Evolutionary conservation across 2,113 vertebrate species (phyloP), one percentile per base, ranked within the genome.

Genomic region (Shinisaurus crocodilurus): DNA sequence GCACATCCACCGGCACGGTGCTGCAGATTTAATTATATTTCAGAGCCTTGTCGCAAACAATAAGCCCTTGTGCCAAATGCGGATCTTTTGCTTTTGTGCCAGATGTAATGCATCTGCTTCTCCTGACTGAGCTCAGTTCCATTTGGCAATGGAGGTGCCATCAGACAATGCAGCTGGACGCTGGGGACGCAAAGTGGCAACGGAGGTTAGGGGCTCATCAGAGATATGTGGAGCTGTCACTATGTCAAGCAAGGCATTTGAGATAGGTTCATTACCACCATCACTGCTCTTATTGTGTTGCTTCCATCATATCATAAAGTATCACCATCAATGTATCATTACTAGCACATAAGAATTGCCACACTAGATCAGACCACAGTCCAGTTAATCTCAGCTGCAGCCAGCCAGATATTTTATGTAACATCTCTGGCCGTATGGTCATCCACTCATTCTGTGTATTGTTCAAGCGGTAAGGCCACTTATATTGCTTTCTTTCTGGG

Each of bases 1-100:
- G 83, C 92, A 93, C 91, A 20, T 63, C 95, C 94, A 82, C 40
- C 96, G 93, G 94, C 93, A 93, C 25, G 0, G 88, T 70, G 89
- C 95, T 96, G 89, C 89, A 96, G 96, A 96, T 94, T 96, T 96
- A 96, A 97, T 97, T 96, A 93, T 91, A 95, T 95, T 90, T 91
- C 92, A 93, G 86, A 95, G 91, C 84, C 90, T 96, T 94, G 81
- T 93, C 90, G 93, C 92, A 96, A 97, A 96, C 96, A 97, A 94
- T 94, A 94, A 93, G 91, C 91, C 85, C 83, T 88, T 88, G 92
- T 93, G 94, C 91, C 93, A 96, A 96, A 93, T 0, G 63, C 89
- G 93, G 92, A 90, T 94, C 91, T 94, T 96, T 95, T 92, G 87
- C 93, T 91, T 89, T 93, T 86, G 94, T 76, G 72, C 92, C 94